Evolutionary conservation across 2,888 invertebrate species (phyloP), one percentile per base, ranked within the genome.

Genomic region (Microchrysa polita): DNA sequence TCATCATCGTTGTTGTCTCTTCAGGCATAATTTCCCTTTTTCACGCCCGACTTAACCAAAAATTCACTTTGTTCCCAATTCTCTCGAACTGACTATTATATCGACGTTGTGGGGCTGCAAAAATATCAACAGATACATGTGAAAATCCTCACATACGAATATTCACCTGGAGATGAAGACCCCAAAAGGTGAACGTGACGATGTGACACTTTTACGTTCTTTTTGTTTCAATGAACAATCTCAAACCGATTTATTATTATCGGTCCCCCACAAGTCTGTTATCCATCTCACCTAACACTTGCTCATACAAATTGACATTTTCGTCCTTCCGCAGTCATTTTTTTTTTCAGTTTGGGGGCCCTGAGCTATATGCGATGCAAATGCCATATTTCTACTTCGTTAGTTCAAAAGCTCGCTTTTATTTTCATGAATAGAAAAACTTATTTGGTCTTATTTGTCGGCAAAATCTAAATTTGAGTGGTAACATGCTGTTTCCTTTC

Each of bases 331-430:
- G n/a, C 7, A 34, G 27, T 34, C 27, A n/a, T n/a, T n/a, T 34
- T 34, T 34, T 34, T 34, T 34, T 34, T 34, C 27, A 7, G 7
- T 34, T 34, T 34, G 27, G 27, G 4, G 27, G 27, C 4, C 2
- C 27, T 34, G 27, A 7, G 7, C 7, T n/a, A n/a, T n/a, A n/a
- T 34, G 27, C 18, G 18, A 18, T 10, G 55, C 1, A 55, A 22
- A 22, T 20, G 22, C 9, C 18, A 18, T 22, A 18, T 55, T 55
- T 55, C 55, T 55, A 55, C 55, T 55, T 55, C 55, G 55, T 55
- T 55, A 20, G 22, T 22, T 22, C 18, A 22, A 55, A 55, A 55
- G 18, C 27, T 55, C 55, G 18, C 9, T 55, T 55, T 55, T 18
- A 55, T 55, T 12, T 55, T 18, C 18, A n/a, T 18, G 18, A 55